Evolutionary conservation across 1,140 invertebrate genomes (phyloP).

Genomic region (Bursaphelenchus mucronatus): DNA sequence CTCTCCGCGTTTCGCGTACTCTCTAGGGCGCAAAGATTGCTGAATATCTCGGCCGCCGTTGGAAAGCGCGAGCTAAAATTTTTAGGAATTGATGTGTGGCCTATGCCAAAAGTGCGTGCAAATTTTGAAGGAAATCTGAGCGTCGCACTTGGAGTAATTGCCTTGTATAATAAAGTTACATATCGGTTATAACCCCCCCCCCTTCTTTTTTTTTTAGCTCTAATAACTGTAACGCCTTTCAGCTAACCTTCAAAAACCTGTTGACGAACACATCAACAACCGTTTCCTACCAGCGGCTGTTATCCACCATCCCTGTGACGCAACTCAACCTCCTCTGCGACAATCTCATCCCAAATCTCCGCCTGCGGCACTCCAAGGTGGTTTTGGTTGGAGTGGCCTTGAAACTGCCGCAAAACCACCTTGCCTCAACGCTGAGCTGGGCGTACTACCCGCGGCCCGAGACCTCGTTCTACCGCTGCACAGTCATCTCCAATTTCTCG

Average conservation of each 20-base stretch:
- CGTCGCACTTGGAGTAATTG: too few relatives aligned
- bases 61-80: too few relatives aligned
- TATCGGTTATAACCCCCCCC: too few relatives aligned
- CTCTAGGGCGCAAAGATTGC: too few relatives aligned
- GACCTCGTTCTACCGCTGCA: conserved; percentile 42
- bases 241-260: conserved; percentile 14
- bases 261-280: conserved; percentile 3
- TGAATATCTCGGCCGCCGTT: too few relatives aligned
- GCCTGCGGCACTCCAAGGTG: conserved; percentile 36
- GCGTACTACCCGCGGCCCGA: conserved; percentile 41
- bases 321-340: conserved; percentile 21
- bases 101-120: too few relatives aligned
- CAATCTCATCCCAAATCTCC: conserved; percentile 18
- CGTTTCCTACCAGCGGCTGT: conserved; percentile 25
- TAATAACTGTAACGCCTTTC: neutral
- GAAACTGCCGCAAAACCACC: conserved; percentile 23
- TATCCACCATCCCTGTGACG: conserved; percentile 42
- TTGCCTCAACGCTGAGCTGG: conserved; percentile 39
- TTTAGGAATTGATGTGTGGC: too few relatives aligned
- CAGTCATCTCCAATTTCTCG: conserved; percentile 42
- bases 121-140: too few relatives aligned
- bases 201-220: neutral
- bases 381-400: conserved; percentile 45
- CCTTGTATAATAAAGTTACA: too few relatives aligned
- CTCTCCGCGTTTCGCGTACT: too few relatives aligned